Evolutionary conservation across 2,113 vertebrate genomes (phyloP), one percentile per base, ranked within the genome.

Genomic region (Shinisaurus crocodilurus): DNA sequence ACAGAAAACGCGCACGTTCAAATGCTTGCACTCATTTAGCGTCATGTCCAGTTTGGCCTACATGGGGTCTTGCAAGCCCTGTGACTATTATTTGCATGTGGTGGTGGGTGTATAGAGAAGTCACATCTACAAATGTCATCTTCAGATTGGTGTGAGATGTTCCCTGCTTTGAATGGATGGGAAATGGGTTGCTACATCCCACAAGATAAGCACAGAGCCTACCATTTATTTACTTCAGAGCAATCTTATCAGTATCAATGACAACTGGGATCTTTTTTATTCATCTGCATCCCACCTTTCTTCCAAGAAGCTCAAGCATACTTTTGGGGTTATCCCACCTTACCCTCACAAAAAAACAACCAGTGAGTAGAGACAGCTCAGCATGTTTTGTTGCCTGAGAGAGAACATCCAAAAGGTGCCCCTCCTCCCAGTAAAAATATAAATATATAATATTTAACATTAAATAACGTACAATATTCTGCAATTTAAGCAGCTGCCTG

Each of bases 81-180:
- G 72, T 40, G 6, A 75, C 37, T 40, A 40, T 75, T 75, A 75
- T 75, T 18, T 23, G 23, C 18, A 45, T 45, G 25, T 40, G 34
- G 34, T 12, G 32, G 10, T n/a, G n/a, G n/a, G 16, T 15, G 60
- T 1, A 0, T 63, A 0, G 0, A 67, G 40, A 90, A 2, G 2
- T 82, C 69, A 85, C 74, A 89, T 88, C 88, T 87, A 85, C 9
- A 43, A 88, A 87, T 88, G 93, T 70, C 65, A 90, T 88, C 90
- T 76, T 63, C 0, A 8, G 89, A 86, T 65, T 74, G 85, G 86
- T 63, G 60, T n/a, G 90, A 92, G 75, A 92, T 89, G 74, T 81
- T 75, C 85, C 94, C 92, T 92, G 82, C 81, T 91, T 90, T 45
- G 10, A 0, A 82, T 3, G 48, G 85, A 85, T 0, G 0, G 65